Conservation (phyloP, 2,113 vertebrate species). For the Oxygymnocypris stewartii region DNA sequence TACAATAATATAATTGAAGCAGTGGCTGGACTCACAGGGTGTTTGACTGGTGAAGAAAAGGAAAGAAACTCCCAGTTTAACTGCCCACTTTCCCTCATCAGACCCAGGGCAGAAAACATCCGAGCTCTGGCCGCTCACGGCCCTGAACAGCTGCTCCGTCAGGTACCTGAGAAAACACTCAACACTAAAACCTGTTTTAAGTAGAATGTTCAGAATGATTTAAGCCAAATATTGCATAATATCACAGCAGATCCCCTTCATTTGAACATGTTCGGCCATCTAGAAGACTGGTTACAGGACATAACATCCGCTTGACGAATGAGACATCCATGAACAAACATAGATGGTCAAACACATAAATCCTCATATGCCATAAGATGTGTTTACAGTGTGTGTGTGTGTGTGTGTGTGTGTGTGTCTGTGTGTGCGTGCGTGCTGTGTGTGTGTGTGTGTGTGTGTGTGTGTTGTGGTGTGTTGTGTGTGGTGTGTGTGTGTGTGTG, state of each 20-base stretch:
- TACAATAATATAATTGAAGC: neutral
- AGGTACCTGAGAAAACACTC: constrained; percentile 79
- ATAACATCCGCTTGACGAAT: neutral
- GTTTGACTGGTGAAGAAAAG: constrained; percentile 94
- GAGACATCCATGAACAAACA: neutral
- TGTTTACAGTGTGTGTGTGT: neutral
- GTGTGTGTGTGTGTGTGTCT: neutral
- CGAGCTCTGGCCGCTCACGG: constrained; percentile 64
- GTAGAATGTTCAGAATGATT: neutral
- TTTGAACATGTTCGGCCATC: neutral
- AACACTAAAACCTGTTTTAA: neutral
- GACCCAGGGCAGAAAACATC: constrained; percentile 78
- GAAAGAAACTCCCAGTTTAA: constrained; percentile 78
- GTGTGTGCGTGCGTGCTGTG: neutral
- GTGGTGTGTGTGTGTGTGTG: neutral
- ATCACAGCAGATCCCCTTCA: neutral
- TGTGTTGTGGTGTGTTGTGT: neutral
- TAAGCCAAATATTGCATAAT: neutral
- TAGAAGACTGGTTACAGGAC: neutral
- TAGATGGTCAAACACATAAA: neutral
- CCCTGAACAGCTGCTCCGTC: constrained; percentile 80
- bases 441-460: too few species aligned
- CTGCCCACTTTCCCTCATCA: constrained; percentile 80
- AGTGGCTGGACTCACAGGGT: constrained; percentile 81
- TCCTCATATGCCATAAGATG: neutral